These are phyloP conservation scores for Batillaria attramentaria DNA, from an alignment of 1,140 invertebrate genomes.

Conservation along the genomic window DNA sequence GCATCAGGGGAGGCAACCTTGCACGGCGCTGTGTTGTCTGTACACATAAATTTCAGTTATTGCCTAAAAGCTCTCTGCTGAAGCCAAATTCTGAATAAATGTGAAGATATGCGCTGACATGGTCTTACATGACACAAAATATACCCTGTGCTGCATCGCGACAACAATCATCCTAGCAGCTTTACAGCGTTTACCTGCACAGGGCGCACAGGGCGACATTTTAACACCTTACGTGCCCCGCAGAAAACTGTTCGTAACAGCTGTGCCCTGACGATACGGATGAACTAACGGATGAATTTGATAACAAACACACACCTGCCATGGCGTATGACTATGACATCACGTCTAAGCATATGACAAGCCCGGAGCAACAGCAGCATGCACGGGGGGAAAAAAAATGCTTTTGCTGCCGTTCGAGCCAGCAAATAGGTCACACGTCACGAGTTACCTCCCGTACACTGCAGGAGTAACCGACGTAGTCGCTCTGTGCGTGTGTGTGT, in stretches of 20 bases:
- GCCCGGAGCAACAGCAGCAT: not conserved
- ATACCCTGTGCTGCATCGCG: no score
- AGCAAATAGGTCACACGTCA: not conserved
- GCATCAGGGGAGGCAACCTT: not conserved
- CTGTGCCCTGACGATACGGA: not conserved
- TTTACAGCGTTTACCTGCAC: slow-evolving; percentile 3
- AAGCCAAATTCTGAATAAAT: not conserved
- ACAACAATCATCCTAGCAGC: not conserved
- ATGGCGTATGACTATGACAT: not conserved
- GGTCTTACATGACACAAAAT: not conserved
- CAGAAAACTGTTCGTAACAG: no score
- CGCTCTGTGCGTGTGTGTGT: no score
- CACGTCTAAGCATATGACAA: not conserved
- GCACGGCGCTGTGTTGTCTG: not conserved
- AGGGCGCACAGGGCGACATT: not conserved
- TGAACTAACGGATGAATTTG: not conserved
- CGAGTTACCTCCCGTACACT: slow-evolving; percentile 1
- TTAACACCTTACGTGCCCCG: slow-evolving; percentile 7
- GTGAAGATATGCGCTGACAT: not conserved
- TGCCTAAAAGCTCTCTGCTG: not conserved
- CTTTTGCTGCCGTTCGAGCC: no score
- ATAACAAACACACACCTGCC: not conserved
- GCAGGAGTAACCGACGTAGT: no score
- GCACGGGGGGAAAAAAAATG: not conserved
- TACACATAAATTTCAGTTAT: not conserved